These are phyloP conservation scores for Aphaenogaster floridana DNA, from an alignment of 1,140 invertebrate genomes.

Conservation along the genomic window DNA sequence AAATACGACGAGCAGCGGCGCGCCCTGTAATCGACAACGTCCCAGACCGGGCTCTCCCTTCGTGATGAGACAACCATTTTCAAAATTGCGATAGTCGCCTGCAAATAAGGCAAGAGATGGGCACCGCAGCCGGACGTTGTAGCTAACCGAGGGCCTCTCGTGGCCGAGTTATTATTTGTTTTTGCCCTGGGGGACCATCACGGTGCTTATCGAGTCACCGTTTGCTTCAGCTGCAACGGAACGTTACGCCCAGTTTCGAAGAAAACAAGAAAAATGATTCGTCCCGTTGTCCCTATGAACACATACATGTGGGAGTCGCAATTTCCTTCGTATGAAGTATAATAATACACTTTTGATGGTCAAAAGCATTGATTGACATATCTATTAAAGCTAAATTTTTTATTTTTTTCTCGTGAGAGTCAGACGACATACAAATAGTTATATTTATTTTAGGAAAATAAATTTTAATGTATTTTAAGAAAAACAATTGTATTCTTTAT, in stretches of 20 bases:
- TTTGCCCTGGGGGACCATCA: conserved; percentile 81
- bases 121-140: conserved; percentile 65
- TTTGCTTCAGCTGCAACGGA: conserved; percentile 81
- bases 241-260: conserved; percentile 75
- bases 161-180: conserved; percentile 85
- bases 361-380: neutral
- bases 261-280: conserved; percentile 59
- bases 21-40: conserved; percentile 86
- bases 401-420: neutral
- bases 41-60: conserved; percentile 43
- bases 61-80: conserved; percentile 86
- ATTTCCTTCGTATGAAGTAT: neutral
- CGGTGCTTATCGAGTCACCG: conserved; percentile 82
- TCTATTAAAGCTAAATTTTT: conserved; percentile 22
- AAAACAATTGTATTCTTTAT: neutral
- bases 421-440: neutral
- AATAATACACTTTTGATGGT: neutral
- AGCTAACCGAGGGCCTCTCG: conserved; percentile 63
- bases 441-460: neutral
- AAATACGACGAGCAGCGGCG: conserved; percentile 84
- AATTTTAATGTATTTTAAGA: neutral
- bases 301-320: conserved; percentile 46
- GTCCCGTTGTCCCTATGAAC: neutral
- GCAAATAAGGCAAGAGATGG: conserved; percentile 82
- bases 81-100: conserved; percentile 84